Base-by-base conservation (phyloP, 2,888 invertebrate species). In the Hoplodrina ambigua region DNA sequence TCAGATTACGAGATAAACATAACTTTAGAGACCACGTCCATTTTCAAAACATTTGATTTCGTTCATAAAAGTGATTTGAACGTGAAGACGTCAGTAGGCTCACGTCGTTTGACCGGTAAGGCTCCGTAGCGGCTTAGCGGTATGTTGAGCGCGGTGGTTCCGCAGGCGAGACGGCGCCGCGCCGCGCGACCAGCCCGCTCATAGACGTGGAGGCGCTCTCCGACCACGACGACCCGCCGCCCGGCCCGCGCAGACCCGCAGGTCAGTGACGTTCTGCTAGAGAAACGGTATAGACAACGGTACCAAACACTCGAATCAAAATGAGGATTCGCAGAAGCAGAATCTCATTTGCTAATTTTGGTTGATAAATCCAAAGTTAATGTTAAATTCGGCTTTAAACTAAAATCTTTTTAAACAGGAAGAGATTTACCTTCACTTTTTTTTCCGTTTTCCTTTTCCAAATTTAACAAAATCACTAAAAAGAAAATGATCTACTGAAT, bases 161-260 rank as follows among this genome's bases (percentile, higher is more conserved):
- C 85, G 85, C 94, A 97, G 97, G 97, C 97, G 97, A 97, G 95
- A 96, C 97, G 95, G 96, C 96, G 91, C 91, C 96, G 94, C 92
- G 96, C 92, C 93, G 96, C 94, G 92, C 96, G 96, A 89, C 96
- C 95, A 97, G 97, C 94, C 97, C 97, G 88, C 96, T 97, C 93
- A 97, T 97, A 90, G 97, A 97, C 94, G 97, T 97, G 91, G 97
- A 97, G 93, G 96, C 96, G 87, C 96, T 97, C 84, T 97, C 97
- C 82, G 96, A 97, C 89, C 87, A 96, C 96, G 88, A 93, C 94
- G 85, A 96, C 96, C 87, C 87, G 59, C 90, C 96, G 96, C 88
- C 96, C 96, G 88, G 96, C 96, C 87, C 41, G 20, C 94, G 84
- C 87, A 80, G 30, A 61, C 95, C 96, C 94, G 84, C 87, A 97